These are phyloP conservation scores for Anadara kagoshimensis DNA, from an alignment of 1,140 invertebrate species.

Conservation along the genomic window DNA sequence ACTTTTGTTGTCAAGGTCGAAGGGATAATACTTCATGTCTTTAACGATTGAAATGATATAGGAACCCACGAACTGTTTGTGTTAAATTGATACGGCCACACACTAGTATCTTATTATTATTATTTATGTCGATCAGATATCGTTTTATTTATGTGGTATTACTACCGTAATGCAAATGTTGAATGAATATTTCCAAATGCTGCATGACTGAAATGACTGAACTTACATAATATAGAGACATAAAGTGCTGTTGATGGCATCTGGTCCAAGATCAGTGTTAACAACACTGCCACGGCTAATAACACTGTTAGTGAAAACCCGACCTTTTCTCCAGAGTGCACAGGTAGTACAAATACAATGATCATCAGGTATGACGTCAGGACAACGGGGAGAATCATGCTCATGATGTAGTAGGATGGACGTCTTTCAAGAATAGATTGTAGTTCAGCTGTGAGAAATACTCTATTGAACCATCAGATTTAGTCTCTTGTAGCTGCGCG, in stretches of 20 bases:
- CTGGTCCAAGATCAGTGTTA: constrained; percentile 16
- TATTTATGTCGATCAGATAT: background rate
- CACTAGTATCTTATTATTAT: background rate
- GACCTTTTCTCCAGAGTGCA: constrained; percentile 19
- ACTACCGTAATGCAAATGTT: background rate
- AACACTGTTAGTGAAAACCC: constrained; percentile 15
- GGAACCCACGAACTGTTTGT: background rate
- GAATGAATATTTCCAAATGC: too few species aligned
- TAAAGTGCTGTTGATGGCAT: constrained; percentile 21
- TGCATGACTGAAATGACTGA: background rate
- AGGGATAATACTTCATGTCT: too few species aligned
- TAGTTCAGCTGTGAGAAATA: background rate
- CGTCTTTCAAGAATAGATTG: background rate
- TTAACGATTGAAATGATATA: too few species aligned
- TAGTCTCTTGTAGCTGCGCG: too few species aligned
- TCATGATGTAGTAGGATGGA: constrained; percentile 2
- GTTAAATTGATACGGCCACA: background rate
- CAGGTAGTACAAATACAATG: constrained; percentile 12
- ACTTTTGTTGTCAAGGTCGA: too few species aligned
- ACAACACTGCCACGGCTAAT: constrained; percentile 17
- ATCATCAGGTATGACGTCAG: background rate
- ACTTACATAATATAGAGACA: constrained; percentile 26
- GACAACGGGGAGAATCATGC: constrained; percentile 10
- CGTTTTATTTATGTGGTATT: background rate
- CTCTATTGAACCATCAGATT: too few species aligned